Percentiles rank a stretch among this genome's conserved stretches.
Evolutionary conservation across 1,140 invertebrate species (phyloP).

Genomic region (Sarcophaga peregrina): DNA sequence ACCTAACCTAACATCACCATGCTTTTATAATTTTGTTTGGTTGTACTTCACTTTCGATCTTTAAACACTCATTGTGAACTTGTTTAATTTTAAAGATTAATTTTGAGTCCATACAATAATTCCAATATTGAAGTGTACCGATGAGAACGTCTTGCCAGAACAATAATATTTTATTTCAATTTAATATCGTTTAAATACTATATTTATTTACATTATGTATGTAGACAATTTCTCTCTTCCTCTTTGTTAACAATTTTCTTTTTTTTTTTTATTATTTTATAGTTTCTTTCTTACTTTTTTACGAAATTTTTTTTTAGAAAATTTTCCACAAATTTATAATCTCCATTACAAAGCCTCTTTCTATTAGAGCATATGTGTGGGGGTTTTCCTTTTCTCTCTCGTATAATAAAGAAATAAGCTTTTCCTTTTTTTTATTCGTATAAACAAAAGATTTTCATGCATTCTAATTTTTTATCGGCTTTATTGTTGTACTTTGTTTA

Average conservation of each 20-base stretch:
- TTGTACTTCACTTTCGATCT: too few species aligned
- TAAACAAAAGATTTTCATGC: too few species aligned
- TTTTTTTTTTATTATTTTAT: background rate
- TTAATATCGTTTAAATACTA: background rate
- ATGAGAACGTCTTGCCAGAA: too few species aligned
- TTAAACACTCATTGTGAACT: too few species aligned
- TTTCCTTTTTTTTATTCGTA: too few species aligned
- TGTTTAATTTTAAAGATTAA: too few species aligned
- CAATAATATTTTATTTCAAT: too few species aligned
- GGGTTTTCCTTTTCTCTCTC: background rate
- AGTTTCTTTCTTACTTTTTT: background rate
- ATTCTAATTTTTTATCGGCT: background rate
- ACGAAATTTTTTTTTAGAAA: background rate
- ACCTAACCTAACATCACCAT: too few species aligned
- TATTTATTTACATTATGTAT: conserved; percentile 31
- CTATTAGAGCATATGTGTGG: background rate
- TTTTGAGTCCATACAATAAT: too few species aligned
- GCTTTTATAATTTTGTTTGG: too few species aligned
- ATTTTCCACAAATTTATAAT: conserved; percentile 36
- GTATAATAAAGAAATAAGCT: too few species aligned
- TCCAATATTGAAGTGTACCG: too few species aligned
- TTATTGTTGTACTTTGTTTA: conserved; percentile 5
- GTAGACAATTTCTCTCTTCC: background rate
- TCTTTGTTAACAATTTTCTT: background rate
- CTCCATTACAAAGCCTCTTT: conserved; percentile 7